These are phyloP conservation scores for Squalus acanthias DNA, from an alignment of 2,797 vertebrate species.

Conservation along the genomic window DNA sequence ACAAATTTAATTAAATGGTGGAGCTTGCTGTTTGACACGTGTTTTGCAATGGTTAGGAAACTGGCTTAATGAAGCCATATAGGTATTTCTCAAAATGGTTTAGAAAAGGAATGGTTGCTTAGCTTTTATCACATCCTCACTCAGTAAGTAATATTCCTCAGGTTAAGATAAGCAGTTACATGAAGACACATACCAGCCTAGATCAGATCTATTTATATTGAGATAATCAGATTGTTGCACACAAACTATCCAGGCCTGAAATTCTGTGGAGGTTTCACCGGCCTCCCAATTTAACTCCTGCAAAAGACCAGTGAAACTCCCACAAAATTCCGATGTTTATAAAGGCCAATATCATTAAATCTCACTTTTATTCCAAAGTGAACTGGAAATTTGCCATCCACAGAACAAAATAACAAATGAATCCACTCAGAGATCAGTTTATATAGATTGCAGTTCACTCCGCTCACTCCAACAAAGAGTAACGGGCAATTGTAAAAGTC, in stretches of 20 bases:
- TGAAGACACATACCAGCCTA: neutral
- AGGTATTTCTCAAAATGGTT: neutral
- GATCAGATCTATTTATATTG: neutral
- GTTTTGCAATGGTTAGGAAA: neutral
- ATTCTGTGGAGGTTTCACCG: neutral
- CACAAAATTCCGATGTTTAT: neutral
- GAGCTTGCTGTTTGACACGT: neutral
- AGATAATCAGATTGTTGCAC: neutral
- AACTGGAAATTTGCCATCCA: neutral
- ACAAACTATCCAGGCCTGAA: neutral
- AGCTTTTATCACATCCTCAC: neutral
- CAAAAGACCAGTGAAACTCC: neutral
- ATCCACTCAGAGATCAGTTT: neutral
- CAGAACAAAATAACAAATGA: neutral
- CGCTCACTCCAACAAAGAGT: neutral
- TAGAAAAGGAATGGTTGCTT: neutral
- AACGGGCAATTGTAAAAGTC: neutral
- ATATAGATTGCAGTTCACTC: neutral
- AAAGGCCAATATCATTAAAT: neutral
- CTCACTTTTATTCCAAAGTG: neutral
- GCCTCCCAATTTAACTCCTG: neutral
- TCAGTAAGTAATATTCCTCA: neutral
- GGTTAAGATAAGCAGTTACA: neutral
- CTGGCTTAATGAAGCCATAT: neutral
- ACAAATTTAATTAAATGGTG: neutral